These are phyloP conservation scores for Aporrectodea caliginosa DNA, from an alignment of 1,140 invertebrate genomes.

Conservation along the genomic window DNA sequence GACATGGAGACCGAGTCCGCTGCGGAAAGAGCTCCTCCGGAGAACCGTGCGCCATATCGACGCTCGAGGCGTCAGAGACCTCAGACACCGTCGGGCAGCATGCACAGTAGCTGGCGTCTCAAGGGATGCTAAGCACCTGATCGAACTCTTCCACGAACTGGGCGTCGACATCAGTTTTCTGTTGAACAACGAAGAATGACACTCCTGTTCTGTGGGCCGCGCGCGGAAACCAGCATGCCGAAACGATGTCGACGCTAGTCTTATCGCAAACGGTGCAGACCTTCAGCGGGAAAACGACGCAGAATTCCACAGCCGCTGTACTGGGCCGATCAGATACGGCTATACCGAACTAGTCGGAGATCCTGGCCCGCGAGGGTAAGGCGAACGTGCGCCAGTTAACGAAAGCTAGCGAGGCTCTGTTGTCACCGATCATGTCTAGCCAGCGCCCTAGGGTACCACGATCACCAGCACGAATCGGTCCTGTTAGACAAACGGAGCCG, in stretches of 20 bases:
- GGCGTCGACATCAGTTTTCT: constrained; percentile 26
- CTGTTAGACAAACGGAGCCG: constrained; percentile 29
- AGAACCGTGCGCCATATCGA: constrained; percentile 22
- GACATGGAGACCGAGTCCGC: neutral
- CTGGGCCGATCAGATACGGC: constrained; percentile 37
- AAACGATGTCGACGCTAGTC: constrained; percentile 25
- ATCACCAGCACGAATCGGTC: constrained; percentile 31
- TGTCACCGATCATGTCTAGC: constrained; percentile 35
- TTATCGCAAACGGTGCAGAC: constrained; percentile 31
- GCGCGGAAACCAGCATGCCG: constrained; percentile 29
- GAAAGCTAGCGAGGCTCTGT: constrained; percentile 33
- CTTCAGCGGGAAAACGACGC: constrained; percentile 35
- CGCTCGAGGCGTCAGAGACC: constrained; percentile 34
- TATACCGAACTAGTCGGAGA: constrained; percentile 27
- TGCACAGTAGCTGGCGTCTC: constrained; percentile 34
- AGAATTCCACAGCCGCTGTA: constrained; percentile 36
- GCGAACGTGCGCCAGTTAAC: constrained; percentile 27
- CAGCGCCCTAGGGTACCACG: constrained; percentile 32
- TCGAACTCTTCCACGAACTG: constrained; percentile 13
- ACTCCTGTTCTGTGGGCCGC: constrained; percentile 34
- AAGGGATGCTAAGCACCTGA: constrained; percentile 29
- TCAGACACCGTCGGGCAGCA: constrained; percentile 24
- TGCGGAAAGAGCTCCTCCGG: constrained; percentile 4
- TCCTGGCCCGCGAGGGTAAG: constrained; percentile 33
- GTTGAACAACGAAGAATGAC: constrained; percentile 35